Base-by-base conservation (phyloP, 1,140 invertebrate species). In the Pseudomyrmex gracilis region DNA sequence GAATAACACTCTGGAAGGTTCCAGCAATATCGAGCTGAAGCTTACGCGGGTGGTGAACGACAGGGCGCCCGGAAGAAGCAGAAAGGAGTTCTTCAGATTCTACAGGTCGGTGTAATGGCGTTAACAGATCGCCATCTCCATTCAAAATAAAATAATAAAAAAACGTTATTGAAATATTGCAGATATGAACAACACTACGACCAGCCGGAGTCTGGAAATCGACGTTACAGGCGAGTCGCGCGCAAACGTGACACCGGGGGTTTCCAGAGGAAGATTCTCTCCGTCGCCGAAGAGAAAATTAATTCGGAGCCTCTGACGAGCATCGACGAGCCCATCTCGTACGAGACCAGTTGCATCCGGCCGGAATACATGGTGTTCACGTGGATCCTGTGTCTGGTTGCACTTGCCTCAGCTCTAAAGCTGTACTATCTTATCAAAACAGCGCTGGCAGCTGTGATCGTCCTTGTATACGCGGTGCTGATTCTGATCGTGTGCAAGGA, bases 291-390 rank as follows among this genome's bases (percentile, higher is more conserved):
- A 5, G 53, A 24, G 13, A n/a, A 70, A 43, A 34, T 47, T 1
- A 63, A 2, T 0, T 4, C 57, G 1, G 24, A 1, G n/a, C 2
- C 43, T 63, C 57, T 57, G 49, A 9, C 0, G 34, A 83, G 7
- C 51, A 45, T 63, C 9, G 66, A 82, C 20, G 61, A 82, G 8
- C 17, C 68, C 8, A 70, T 10, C 12, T 51, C 3, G 5, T 34
- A 87, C 0, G 80, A 24, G 12, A 86, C 34, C 17, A 90, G 73
- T 73, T 97, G 96, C 80, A 94, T 95, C 43, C 95, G 96, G 83
- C 97, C 97, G 0, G 98, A 99, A 92, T 99, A 99, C 91, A 96
- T 98, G 10, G 97, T 99, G 1, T 98, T 98, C 93, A 98, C 98
- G 0, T 99, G 98, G 97, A 97, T 99, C 24, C 94, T 99, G n/a